phyloP scores from a whole-genome alignment of 1,140 invertebrate species.

The Bemisia tabaci region DNA sequence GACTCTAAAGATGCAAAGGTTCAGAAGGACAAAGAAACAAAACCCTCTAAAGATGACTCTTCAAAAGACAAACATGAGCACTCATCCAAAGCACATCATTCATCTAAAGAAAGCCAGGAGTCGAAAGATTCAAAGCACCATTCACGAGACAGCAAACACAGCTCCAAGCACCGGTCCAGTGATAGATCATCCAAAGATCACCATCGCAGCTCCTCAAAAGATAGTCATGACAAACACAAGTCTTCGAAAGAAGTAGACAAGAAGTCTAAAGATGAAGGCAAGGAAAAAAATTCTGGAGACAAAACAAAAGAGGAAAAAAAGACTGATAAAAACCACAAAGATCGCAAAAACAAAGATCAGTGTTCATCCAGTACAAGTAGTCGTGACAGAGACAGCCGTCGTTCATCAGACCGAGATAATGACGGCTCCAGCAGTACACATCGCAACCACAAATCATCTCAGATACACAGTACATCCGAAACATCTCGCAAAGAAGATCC shows the following conservation, averaged over 20 bases:
- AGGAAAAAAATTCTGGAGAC: slow-evolving; percentile 4
- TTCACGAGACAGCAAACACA: background rate
- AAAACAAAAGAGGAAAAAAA: too few relatives aligned
- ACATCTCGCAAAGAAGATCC: background rate
- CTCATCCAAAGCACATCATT: slow-evolving; percentile 20
- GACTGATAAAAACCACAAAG: too few relatives aligned
- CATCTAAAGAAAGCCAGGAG: slow-evolving; percentile 26
- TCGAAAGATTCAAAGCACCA: slow-evolving; percentile 23
- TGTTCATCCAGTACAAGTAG: too few relatives aligned
- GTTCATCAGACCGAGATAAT: slow-evolving; percentile 20
- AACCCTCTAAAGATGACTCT: background rate
- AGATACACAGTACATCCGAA: background rate
- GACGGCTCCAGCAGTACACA: slow-evolving; percentile 7
- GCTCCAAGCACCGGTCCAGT: background rate
- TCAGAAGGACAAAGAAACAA: slow-evolving; percentile 8
- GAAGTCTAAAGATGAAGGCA: slow-evolving; percentile 14
- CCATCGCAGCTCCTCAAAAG: slow-evolving; percentile 6
- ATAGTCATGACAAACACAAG: slow-evolving; percentile 6
- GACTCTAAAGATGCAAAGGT: slow-evolving; percentile 13
- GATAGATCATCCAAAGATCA: slow-evolving; percentile 7
- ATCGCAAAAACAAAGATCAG: too few relatives aligned
- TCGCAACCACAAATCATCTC: background rate
- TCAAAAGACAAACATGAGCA: slow-evolving; percentile 11
- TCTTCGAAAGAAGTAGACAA: slow-evolving; percentile 12
- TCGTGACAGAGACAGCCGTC: slow-evolving; percentile 8